A percentile compares a stretch with the other conserved stretches of the same genome.
Conservation (phyloP, 2,888 invertebrate species). For the Drosophila meridiana region DNA sequence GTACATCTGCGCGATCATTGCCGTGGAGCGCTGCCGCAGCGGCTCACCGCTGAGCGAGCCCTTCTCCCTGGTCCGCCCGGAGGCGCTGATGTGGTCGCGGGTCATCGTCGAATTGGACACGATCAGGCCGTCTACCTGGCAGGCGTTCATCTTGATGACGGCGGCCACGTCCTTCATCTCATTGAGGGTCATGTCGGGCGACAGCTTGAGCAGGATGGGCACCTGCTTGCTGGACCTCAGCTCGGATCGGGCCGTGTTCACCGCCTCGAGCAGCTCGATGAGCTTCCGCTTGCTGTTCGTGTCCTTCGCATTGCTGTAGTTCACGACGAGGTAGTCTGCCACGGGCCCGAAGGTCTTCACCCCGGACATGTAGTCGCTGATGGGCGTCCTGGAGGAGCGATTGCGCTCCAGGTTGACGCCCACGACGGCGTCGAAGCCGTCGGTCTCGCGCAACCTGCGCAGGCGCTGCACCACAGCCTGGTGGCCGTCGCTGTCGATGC, state of each 20-base stretch:
- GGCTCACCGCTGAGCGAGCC: conserved; percentile 98
- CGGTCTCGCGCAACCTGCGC: conserved; percentile 82
- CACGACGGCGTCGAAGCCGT: conserved; percentile 88
- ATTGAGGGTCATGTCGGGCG: conserved; percentile 93
- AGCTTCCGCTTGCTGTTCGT: conserved; percentile 93
- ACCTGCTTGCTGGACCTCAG: conserved; percentile 86
- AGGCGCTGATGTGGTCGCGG: conserved; percentile 88
- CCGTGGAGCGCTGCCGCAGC: conserved; percentile 92
- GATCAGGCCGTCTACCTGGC: conserved; percentile 95
- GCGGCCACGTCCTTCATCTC: conserved; percentile 93
- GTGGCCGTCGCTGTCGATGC: conserved; percentile 98
- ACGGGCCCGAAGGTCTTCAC: conserved; percentile 92
- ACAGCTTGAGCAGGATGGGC: conserved; percentile 95
- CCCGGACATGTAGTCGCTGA: conserved; percentile 93
- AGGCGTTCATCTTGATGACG: conserved; percentile 87
- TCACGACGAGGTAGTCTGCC: conserved; percentile 98
- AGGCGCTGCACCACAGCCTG: conserved; percentile 90
- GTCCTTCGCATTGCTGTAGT: conserved; percentile 96
- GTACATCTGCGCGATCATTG: conserved; percentile 95
- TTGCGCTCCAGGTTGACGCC: conserved; percentile 99
- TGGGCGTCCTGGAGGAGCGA: conserved; percentile 91
- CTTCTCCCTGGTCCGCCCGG: conserved; percentile 86
- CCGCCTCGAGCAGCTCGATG: conserved; percentile 88
- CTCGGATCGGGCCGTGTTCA: conserved; percentile 88
- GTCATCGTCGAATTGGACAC: conserved; percentile 96